Evolutionary conservation across 2,113 vertebrate species (phyloP).

Genomic region (Chaetura pelagica): DNA sequence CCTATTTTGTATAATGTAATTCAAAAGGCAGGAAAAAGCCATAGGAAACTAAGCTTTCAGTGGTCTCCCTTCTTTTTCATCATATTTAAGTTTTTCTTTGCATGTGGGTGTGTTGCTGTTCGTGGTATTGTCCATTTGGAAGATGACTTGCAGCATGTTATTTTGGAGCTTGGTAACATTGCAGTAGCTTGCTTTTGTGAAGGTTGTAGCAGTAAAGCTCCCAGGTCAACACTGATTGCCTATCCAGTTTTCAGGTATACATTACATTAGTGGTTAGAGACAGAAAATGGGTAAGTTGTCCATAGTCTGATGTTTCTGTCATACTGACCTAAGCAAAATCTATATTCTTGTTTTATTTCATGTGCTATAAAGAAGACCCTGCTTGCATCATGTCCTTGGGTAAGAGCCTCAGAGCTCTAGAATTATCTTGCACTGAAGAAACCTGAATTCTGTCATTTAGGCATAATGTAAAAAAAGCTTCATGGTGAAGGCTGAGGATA

Average conservation of each 20-base stretch:
- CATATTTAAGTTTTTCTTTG: background rate
- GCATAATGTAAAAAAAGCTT: background rate
- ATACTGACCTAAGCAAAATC: background rate
- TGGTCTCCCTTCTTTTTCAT: background rate
- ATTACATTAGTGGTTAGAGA: background rate
- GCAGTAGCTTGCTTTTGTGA: background rate
- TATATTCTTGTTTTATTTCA: background rate
- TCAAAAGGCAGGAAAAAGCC: background rate
- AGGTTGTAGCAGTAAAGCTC: background rate
- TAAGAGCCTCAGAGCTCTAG: background rate
- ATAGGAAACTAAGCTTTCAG: background rate
- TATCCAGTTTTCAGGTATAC: background rate
- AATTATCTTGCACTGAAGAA: background rate
- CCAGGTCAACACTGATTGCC: background rate
- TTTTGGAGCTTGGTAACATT: background rate
- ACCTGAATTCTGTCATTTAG: background rate
- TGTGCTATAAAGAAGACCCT: background rate
- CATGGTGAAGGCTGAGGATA: background rate
- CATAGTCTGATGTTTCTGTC: background rate
- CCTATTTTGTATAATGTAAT: background rate
- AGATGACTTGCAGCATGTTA: background rate
- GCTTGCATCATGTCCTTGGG: background rate
- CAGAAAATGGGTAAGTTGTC: background rate
- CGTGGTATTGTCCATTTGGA: background rate
- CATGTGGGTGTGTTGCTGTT: accelerated